These are phyloP conservation scores for Xiphophorus hellerii DNA, from an alignment of 2,113 vertebrate genomes.

Conservation along the genomic window DNA sequence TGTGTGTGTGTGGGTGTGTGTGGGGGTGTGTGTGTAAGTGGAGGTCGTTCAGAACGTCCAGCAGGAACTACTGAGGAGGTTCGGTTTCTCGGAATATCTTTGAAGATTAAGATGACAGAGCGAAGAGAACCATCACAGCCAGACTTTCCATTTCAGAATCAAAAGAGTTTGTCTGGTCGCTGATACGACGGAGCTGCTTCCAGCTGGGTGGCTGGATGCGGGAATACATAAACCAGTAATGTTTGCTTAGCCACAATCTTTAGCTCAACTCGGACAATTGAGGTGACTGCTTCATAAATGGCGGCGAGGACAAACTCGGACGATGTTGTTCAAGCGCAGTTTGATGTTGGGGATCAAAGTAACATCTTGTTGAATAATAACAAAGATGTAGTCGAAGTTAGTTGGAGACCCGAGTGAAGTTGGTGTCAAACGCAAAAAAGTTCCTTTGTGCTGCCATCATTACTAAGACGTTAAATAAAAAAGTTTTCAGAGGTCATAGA, in stretches of 20 bases:
- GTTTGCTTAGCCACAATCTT: background rate
- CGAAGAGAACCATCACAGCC: conserved; percentile 44
- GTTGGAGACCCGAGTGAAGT: background rate
- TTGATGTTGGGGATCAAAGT: background rate
- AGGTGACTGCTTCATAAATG: background rate
- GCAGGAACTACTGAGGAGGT: conserved; percentile 42
- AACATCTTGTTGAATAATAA: background rate
- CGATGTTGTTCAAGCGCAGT: background rate
- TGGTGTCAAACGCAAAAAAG: no score
- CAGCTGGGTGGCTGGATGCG: conserved; percentile 37
- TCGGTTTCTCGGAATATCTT: conserved; percentile 50
- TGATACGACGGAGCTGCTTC: conserved; percentile 35
- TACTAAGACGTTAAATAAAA: no score
- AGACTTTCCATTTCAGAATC: conserved; percentile 60
- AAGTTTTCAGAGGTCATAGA: no score
- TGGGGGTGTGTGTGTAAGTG: conserved; percentile 2
- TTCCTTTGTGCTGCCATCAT: no score
- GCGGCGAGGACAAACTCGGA: background rate
- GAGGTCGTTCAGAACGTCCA: conserved; percentile 25
- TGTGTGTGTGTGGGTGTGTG: background rate
- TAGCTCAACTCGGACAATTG: background rate
- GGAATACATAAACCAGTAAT: conserved; percentile 29
- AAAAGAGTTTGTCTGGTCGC: conserved; percentile 30
- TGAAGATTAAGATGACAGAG: conserved; percentile 73
- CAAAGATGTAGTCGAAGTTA: background rate